phyloP scores from a whole-genome alignment of 1,140 invertebrate genomes.

The Temnothorax longispinosus region DNA sequence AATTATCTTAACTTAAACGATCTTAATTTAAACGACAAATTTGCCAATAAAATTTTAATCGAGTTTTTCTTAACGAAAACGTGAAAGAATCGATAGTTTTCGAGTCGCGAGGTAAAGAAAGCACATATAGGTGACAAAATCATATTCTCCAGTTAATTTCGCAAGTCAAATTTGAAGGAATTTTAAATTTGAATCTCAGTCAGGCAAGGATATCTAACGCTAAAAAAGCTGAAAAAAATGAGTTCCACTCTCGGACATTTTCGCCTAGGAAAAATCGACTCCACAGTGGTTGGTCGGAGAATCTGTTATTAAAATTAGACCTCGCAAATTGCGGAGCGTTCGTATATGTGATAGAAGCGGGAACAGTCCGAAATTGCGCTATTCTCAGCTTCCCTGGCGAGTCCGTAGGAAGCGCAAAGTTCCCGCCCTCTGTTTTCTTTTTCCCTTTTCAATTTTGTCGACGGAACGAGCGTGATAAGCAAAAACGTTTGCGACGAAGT shows the following conservation, averaged over 20 bases:
- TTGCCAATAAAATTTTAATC: not conserved
- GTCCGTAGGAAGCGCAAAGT: constrained; percentile 26
- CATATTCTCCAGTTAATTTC: constrained; percentile 5
- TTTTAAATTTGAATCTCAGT: not conserved
- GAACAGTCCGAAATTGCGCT: constrained; percentile 39
- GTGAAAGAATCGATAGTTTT: not conserved
- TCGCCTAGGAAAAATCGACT: not conserved
- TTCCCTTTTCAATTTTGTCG: constrained; percentile 19
- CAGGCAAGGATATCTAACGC: not conserved
- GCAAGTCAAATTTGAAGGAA: not conserved
- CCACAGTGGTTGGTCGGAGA: not conserved
- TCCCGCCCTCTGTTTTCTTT: not conserved
- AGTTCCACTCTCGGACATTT: not conserved
- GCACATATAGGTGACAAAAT: not conserved
- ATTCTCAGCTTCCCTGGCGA: not conserved
- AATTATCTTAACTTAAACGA: not conserved
- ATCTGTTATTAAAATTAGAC: constrained; percentile 48
- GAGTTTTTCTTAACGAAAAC: not conserved
- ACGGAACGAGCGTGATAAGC: constrained; percentile 42
- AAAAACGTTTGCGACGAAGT: constrained; percentile 45
- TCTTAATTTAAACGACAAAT: not conserved
- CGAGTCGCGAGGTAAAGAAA: not conserved
- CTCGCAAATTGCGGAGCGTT: not conserved
- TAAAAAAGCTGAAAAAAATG: not conserved
- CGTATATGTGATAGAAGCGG: not conserved